phyloP scores from a whole-genome alignment of 2,888 invertebrate genomes.

The Eristalis arbustorum region DNA sequence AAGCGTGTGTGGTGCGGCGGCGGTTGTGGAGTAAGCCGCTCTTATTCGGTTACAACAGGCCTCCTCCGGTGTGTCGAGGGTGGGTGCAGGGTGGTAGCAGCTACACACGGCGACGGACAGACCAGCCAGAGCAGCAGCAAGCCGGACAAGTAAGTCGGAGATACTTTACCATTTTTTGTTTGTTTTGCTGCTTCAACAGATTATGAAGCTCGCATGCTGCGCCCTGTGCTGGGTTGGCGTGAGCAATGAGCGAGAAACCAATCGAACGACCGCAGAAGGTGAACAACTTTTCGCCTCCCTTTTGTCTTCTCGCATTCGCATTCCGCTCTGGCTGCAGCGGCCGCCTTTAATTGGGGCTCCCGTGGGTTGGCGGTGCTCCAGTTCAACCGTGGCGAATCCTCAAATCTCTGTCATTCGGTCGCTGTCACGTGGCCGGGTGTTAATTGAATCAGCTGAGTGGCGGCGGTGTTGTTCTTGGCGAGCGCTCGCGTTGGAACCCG shows the following conservation, averaged over 20 bases:
- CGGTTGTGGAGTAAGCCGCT: conserved; percentile 59
- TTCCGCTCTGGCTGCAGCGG: conserved; percentile 27
- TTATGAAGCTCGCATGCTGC: conserved; percentile 1
- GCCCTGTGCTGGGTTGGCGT: background rate
- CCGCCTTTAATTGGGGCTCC: conserved; percentile 51
- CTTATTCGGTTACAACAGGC: conserved; percentile 69
- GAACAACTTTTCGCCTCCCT: conserved; percentile 55
- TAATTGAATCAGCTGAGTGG: background rate
- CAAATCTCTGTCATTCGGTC: background rate
- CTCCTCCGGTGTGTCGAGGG: conserved; percentile 5
- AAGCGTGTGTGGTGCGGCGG: conserved; percentile 40
- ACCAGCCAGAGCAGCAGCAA: conserved; percentile 35
- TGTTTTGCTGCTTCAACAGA: conserved; percentile 1
- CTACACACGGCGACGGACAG: conserved; percentile 37
- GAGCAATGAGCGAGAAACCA: conserved; percentile 49
- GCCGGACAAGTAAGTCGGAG: conserved; percentile 66
- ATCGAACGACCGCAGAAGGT: conserved; percentile 68
- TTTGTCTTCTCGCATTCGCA: conserved; percentile 7
- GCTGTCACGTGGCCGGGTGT: background rate
- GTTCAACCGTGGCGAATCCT: background rate
- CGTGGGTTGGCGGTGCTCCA: background rate
- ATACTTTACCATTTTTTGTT: background rate
- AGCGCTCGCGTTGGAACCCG: conserved; percentile 7
- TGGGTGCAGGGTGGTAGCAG: conserved; percentile 38
- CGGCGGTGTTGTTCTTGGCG: background rate